Evolutionary conservation across 2,797 vertebrate species (phyloP), one percentile per base, ranked within the genome.

Genomic region (Odontamblyopus rebecca): DNA sequence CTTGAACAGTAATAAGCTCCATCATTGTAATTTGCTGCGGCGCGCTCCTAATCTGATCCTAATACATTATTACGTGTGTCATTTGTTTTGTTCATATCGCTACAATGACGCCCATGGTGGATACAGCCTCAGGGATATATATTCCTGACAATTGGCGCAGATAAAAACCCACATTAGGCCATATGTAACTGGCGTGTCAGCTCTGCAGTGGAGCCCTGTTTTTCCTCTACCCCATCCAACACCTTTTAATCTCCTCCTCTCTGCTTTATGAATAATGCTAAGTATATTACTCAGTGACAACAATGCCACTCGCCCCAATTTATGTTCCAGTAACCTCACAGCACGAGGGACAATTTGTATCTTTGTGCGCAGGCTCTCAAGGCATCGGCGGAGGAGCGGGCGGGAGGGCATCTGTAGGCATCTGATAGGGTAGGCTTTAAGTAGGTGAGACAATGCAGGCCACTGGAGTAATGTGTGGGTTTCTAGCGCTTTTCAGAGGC

Each of bases 211-310:
- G 84, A 90, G 86, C 84, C 71, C 79, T 72, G 69, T 84, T 82
- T 65, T 64, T 23, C 19, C 61, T 76, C 71, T 85, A 61, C 54
- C 72, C n/a, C 76, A 89, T 82, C 86, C 83, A 82, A 75, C 61
- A 83, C 72, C 80, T 86, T 90, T 91, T 93, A 91, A 92, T 94
- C 90, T 89, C 72, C 85, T 73, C 78, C 69, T 82, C 70, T 81
- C 82, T 83, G 82, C 67, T 91, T 89, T 93, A 91, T 92, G 87
- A 94, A 93, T 93, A 93, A 93, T 90, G 90, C 90, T 93, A 94
- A 93, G 89, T 92, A 90, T 92, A 93, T 94, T 90, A 93, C 87
- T 93, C 93, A 90, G 82, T 93, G 92, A 93, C 93, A 92, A 92
- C 85, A 91, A 90, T 88, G 85, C 70, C 80, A 82, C 86, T 89